Base-by-base conservation (phyloP, 1,140 invertebrate genomes). In the Drosophila chauvacae region DNA sequence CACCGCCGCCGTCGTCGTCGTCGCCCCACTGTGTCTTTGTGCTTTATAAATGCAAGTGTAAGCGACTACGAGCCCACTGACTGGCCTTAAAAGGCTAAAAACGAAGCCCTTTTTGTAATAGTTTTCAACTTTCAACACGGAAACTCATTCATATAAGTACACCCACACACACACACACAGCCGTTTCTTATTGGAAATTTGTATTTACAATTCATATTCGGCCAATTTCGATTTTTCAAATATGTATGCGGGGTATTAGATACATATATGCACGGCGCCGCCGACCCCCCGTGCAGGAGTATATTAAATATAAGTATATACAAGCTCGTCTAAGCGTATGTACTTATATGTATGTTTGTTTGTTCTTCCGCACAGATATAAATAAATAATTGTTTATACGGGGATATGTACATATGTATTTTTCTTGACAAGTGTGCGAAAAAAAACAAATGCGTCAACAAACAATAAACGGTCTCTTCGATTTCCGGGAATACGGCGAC, bases 341-440 rank as follows among this genome's bases (percentile, higher is more conserved):
- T 51, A 28, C 28, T 33, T 51, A 51, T 45, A 51, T 18, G 39
- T 56, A 18, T 23, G 39, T 60, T 68, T 71, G 47, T 53, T 68
- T 42, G 26, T 77, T 79, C 42, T 45, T 69, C 72, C 48, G 41
- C 58, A 56, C 13, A 62, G 55, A 71, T 78, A 66, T 78, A 77
- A 59, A 71, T 77, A 68, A 69, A 77, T 77, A 71, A 73, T 73
- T 73, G 70, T 77, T 70, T 78, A 78, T 79, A 71, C 72, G 62
- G 35, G 18, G 7, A 71, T 51, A 78, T 71, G 55, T 65, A 75
- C 23, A 23, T 74, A 76, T 75, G 70, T 75, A 56, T 44, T 30
- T 68, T 53, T 26, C 14, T 23, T 20, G 63, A 44, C 63, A 55
- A 41, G 61, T 53, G 37, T 69, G 66, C 66, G 33, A 59, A 72